A percentile compares a stretch with the other conserved stretches of the same genome.
Evolutionary conservation across 2,797 vertebrate genomes (phyloP).

Genomic region (Heliangelus exortis): DNA sequence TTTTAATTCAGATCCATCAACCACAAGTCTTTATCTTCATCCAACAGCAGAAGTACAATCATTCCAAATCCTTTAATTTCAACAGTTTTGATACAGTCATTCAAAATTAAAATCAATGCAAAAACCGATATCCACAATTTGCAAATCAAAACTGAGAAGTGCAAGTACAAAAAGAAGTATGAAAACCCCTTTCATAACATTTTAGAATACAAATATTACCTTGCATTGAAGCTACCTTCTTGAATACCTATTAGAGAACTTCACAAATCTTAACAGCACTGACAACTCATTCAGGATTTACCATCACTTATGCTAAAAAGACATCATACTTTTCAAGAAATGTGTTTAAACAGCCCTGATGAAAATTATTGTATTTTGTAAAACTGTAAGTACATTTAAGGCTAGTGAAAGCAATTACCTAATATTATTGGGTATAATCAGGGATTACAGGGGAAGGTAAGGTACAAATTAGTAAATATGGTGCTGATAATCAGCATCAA

Average conservation of each 20-base stretch:
- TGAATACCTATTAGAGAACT: constrained; percentile 65
- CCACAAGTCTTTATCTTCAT: neutral
- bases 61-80: neutral
- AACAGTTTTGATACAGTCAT: neutral
- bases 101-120: neutral
- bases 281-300: constrained; percentile 63
- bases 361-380: constrained; percentile 45
- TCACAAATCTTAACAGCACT: constrained; percentile 56
- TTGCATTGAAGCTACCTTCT: constrained; percentile 53
- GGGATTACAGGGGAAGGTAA: neutral
- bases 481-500: neutral
- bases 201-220: constrained; percentile 53
- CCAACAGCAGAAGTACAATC: neutral
- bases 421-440: neutral
- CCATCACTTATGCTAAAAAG: constrained; percentile 22
- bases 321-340: constrained; percentile 30
- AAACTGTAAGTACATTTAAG: constrained; percentile 17
- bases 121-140: neutral
- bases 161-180: constrained; percentile 27
- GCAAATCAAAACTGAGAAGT: constrained; percentile 43
- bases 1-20: neutral
- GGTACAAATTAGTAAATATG: neutral
- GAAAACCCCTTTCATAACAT: constrained; percentile 62
- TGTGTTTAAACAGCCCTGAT: constrained; percentile 8
- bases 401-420: neutral